Conservation (phyloP, 2,888 invertebrate species). For the Pterostichus madidus region DNA sequence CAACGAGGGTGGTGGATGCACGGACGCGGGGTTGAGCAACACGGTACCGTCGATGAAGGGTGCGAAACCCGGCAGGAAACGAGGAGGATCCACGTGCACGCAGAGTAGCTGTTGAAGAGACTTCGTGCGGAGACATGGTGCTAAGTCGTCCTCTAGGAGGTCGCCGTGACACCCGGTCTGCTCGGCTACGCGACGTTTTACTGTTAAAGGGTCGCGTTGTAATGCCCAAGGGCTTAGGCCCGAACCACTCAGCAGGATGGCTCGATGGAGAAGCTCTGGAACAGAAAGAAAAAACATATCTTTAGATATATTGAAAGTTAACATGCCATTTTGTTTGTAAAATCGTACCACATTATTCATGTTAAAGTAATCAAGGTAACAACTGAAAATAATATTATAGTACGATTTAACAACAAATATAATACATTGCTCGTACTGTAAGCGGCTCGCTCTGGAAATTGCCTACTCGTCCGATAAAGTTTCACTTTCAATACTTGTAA, state of each 20-base stretch:
- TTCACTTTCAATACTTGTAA: too few species aligned
- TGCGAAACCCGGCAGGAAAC: slow-evolving; percentile 94
- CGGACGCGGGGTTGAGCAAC: slow-evolving; percentile 81
- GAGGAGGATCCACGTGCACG: slow-evolving; percentile 88
- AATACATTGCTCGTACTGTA: too few species aligned
- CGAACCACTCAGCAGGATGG: slow-evolving; percentile 93
- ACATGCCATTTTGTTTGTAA: too few species aligned
- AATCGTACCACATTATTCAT: too few species aligned
- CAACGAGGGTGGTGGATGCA: slow-evolving; percentile 71
- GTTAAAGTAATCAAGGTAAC: too few species aligned
- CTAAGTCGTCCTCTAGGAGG: slow-evolving; percentile 89
- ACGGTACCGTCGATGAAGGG: slow-evolving; percentile 96
- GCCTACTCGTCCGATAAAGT: too few species aligned
- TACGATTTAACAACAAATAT: too few species aligned
- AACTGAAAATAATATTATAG: too few species aligned
- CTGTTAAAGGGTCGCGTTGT: slow-evolving; percentile 89
- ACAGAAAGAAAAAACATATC: slow-evolving; percentile 69
- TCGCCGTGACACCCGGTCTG: slow-evolving; percentile 92
- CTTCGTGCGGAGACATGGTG: slow-evolving; percentile 90
- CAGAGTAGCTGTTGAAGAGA: slow-evolving; percentile 86
- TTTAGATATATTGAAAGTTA: too few species aligned
- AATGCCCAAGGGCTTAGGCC: slow-evolving; percentile 95
- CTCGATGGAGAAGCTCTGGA: slow-evolving; percentile 92
- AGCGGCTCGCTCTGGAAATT: too few species aligned
- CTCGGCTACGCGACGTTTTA: slow-evolving; percentile 89